Evolutionary conservation across 2,888 invertebrate species (phyloP).

Genomic region (Prosapia bicincta): DNA sequence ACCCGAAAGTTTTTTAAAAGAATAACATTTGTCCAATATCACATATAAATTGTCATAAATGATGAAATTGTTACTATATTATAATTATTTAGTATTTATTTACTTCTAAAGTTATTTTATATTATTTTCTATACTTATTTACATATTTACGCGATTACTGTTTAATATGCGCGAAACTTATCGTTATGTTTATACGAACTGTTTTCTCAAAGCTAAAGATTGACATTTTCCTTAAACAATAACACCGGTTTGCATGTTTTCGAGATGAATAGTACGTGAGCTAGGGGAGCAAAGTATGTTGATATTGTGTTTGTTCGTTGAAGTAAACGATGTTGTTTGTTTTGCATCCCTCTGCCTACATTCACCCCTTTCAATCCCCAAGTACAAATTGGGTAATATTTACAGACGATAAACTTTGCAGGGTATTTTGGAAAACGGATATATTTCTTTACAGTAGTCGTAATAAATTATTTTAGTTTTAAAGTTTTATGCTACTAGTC

Average conservation of each 20-base stretch:
- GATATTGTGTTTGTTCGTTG: slow-evolving; percentile 11
- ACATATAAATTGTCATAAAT: too few relatives aligned
- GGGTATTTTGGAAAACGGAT: background rate
- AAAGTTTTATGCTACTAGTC: too few relatives aligned
- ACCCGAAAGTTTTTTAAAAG: too few relatives aligned
- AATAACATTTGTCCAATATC: too few relatives aligned
- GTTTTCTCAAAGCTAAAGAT: too few relatives aligned
- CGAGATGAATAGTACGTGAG: background rate
- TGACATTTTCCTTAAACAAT: background rate
- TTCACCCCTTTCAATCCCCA: background rate
- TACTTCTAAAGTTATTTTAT: too few relatives aligned
- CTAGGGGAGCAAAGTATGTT: background rate
- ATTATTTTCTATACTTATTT: too few relatives aligned
- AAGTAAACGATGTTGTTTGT: slow-evolving; percentile 5
- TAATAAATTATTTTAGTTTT: background rate
- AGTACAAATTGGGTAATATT: background rate
- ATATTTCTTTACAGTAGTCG: background rate
- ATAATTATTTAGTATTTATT: too few relatives aligned
- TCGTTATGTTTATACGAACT: too few relatives aligned
- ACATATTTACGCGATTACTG: too few relatives aligned
- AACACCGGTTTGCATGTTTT: background rate
- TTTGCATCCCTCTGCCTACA: background rate
- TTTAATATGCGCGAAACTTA: too few relatives aligned
- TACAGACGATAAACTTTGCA: background rate
- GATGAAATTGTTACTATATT: too few relatives aligned